Evolutionary conservation across 2,797 vertebrate species (phyloP), one percentile per base, ranked within the genome.

Genomic region (Sciurus vulgaris): DNA sequence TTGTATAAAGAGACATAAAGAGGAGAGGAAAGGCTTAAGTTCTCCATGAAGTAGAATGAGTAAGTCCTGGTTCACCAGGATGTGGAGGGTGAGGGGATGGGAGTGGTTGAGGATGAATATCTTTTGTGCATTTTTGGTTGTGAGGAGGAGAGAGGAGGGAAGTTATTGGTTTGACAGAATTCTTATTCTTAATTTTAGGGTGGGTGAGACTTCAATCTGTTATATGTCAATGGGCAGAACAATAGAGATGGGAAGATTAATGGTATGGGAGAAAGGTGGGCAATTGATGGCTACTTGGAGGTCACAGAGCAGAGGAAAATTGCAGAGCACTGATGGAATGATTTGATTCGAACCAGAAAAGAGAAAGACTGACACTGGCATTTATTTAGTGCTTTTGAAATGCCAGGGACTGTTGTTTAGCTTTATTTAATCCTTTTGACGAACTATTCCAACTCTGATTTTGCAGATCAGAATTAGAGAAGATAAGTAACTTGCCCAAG

Each of bases 271-370:
- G 47, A 33, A 67, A 51, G 20, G 26, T 59, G 63, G 63, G 8
- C 18, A 65, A 44, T 1, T 86, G 69, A 38, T 33, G 35, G 76
- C 70, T 47, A 38, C 35, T 17, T 38, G 84, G 54, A 94, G 35
- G 20, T 54, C 0, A 5, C 18, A 38, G 83, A 76, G 67, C 82
- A 49, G 82, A 77, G 33, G 41, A 9, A 72, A 72, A 56, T 20
- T 33, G 35, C 35, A 88, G 54, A 65, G 56, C 22, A 24, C 65
- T 22, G 14, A 35, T 22, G 28, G 35, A 9, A 30, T 59, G 92
- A 92, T 92, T 78, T 84, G 92, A 67, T 94, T 92, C 73, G 89
- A 92, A 94, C 72, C 73, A 41, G 84, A 85, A 89, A 85, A 67
- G 59, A 38, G 24, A 54, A 94, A 82, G 77, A 72, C 33, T 33